A percentile compares a stretch with the other conserved stretches of the same genome.
Evolutionary conservation across 2,113 vertebrate species (phyloP).

Genomic region (Dendrocopos noguchii): DNA sequence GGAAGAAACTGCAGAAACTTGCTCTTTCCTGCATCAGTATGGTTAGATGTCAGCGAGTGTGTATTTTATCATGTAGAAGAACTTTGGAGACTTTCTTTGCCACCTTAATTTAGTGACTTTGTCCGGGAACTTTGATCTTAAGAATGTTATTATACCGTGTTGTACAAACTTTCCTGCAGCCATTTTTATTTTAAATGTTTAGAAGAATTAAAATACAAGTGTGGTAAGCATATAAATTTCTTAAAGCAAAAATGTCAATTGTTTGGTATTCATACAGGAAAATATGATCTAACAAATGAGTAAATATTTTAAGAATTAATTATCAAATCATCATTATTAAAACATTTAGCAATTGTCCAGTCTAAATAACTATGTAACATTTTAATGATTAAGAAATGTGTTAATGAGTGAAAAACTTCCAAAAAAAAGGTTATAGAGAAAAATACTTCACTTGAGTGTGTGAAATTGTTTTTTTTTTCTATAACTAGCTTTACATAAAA

Average conservation of each 20-base stretch:
- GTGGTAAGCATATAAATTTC: neutral
- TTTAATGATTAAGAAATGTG: neutral
- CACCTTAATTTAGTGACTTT: neutral
- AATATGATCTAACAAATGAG: neutral
- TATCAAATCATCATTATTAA: neutral
- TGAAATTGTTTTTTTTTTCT: neutral
- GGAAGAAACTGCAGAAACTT: neutral
- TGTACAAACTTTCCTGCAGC: neutral
- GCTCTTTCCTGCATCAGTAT: neutral
- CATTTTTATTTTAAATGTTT: neutral
- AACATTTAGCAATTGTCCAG: neutral
- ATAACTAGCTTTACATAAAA: slow-evolving; percentile 25
- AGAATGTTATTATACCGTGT: neutral
- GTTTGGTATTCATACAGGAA: neutral
- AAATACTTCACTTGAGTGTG: neutral
- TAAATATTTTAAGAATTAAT: no score
- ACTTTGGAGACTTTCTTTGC: neutral
- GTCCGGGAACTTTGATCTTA: neutral
- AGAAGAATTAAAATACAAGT: neutral
- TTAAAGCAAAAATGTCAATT: neutral
- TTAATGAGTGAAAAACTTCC: neutral
- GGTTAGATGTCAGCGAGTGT: neutral
- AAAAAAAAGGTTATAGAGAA: neutral
- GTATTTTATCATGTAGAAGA: neutral
- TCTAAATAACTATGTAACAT: neutral